Percentiles rank a stretch among this genome's conserved stretches.
These are phyloP conservation scores for Magallana angulata DNA, from an alignment of 1,140 invertebrate genomes.

Conservation along the genomic window DNA sequence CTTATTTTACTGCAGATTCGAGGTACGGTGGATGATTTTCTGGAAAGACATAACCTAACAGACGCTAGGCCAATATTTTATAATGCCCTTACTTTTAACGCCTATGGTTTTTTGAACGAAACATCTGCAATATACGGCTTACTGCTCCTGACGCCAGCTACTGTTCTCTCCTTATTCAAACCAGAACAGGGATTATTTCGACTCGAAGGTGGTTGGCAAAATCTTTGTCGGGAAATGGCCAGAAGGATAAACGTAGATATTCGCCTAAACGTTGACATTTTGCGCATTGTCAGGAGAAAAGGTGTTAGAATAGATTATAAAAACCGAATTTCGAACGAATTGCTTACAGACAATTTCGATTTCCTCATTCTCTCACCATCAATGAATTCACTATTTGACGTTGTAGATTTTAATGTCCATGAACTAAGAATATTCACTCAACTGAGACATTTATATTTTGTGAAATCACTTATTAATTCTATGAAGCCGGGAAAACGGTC, in stretches of 20 bases:
- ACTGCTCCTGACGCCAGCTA: conserved; percentile 3
- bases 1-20: neutral
- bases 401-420: neutral
- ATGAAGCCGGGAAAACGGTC: neutral
- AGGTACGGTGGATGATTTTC: neutral
- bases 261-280: neutral
- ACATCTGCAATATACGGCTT: conserved; percentile 39
- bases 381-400: conserved; percentile 3
- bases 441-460: neutral
- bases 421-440: conserved; percentile 10
- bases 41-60: neutral
- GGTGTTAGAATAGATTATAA: neutral
- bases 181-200: neutral
- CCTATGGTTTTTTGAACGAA: conserved; percentile 39
- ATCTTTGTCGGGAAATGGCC: conserved; percentile 13
- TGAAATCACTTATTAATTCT: neutral
- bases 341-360: neutral
- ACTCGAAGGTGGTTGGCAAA: conserved; percentile 29
- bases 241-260: neutral
- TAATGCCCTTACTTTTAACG: neutral
- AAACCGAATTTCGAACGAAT: neutral
- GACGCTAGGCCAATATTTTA: neutral
- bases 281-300: neutral
- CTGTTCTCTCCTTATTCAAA: neutral
- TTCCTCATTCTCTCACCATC: conserved; percentile 31